These are phyloP conservation scores for Tamandua tetradactyla DNA, from an alignment of 2,797 vertebrate genomes.

Conservation along the genomic window DNA sequence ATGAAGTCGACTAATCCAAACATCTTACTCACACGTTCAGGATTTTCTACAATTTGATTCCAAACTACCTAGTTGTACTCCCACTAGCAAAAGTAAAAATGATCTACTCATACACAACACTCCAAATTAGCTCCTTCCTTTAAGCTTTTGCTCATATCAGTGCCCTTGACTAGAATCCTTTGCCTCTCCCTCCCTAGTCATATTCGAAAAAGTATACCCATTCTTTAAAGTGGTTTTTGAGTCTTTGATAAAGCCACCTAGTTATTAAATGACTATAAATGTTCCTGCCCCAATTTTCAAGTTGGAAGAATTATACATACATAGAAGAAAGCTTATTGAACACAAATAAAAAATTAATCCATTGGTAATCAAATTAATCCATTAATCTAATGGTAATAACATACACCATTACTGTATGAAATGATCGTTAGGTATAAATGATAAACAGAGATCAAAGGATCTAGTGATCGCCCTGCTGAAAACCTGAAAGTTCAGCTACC, in stretches of 20 bases:
- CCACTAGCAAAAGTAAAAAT: slow-evolving; percentile 35
- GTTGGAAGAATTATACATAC: background rate
- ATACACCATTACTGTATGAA: background rate
- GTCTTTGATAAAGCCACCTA: background rate
- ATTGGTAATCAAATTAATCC: background rate
- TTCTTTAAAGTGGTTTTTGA: slow-evolving; percentile 31
- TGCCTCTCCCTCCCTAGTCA: background rate
- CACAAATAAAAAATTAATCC: slow-evolving; percentile 35
- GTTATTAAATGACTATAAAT: slow-evolving; percentile 21
- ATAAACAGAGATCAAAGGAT: slow-evolving; percentile 9
- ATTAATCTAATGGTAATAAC: slow-evolving; percentile 42
- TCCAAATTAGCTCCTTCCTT: slow-evolving; percentile 39
- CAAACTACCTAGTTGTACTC: slow-evolving; percentile 31
- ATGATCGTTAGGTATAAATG: slow-evolving; percentile 35
- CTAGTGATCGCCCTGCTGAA: background rate
- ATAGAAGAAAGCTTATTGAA: background rate
- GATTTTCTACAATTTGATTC: slow-evolving; percentile 46
- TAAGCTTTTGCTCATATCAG: background rate
- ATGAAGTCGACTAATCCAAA: slow-evolving; percentile 25
- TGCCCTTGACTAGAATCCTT: slow-evolving; percentile 23
- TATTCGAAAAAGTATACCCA: background rate
- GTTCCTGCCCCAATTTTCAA: slow-evolving; percentile 38
- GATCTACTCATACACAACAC: slow-evolving; percentile 3
- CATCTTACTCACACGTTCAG: slow-evolving; percentile 16
- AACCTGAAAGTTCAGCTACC: slow-evolving; percentile 9